Percentiles rank a stretch among this genome's conserved stretches.
phyloP scores from a whole-genome alignment of 2,888 invertebrate genomes.

The Drosophila sordidula region DNA sequence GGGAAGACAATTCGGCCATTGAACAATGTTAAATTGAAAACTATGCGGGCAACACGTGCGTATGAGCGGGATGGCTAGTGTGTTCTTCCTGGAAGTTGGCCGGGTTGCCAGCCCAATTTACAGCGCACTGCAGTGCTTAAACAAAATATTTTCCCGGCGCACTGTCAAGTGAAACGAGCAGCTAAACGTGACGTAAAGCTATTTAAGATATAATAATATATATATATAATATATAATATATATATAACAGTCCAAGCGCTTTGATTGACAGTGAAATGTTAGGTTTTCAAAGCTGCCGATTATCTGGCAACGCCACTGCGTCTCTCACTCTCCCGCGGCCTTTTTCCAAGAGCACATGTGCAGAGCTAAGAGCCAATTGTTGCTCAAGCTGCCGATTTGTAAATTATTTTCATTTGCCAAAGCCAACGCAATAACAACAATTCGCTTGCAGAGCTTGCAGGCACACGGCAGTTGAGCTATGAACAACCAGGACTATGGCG shows the following conservation, averaged over 20 bases:
- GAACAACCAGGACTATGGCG: constrained; percentile 75
- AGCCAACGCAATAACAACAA: constrained; percentile 36
- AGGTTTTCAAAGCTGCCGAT: background rate
- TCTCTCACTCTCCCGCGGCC: constrained; percentile 61
- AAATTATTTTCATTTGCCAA: constrained; percentile 23
- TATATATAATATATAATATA: no score
- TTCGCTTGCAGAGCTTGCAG: constrained; percentile 36
- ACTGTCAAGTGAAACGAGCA: background rate
- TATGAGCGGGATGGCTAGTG: constrained; percentile 43
- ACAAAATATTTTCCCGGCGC: background rate
- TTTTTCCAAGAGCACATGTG: constrained; percentile 69
- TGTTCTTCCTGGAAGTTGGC: constrained; percentile 40
- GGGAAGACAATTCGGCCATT: constrained; percentile 56
- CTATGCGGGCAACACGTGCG: constrained; percentile 26
- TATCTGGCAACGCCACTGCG: constrained; percentile 54
- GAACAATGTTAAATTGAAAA: constrained; percentile 25
- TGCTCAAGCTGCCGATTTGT: constrained; percentile 47
- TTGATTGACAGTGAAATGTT: constrained; percentile 5
- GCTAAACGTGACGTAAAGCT: background rate
- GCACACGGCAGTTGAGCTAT: constrained; percentile 55
- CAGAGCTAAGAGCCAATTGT: constrained; percentile 59
- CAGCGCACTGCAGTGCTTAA: background rate
- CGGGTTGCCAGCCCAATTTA: constrained; percentile 33
- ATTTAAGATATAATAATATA: background rate
- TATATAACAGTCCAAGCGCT: no score